phyloP scores from a whole-genome alignment of 2,113 vertebrate species.

The Trogon melanurus region DNA sequence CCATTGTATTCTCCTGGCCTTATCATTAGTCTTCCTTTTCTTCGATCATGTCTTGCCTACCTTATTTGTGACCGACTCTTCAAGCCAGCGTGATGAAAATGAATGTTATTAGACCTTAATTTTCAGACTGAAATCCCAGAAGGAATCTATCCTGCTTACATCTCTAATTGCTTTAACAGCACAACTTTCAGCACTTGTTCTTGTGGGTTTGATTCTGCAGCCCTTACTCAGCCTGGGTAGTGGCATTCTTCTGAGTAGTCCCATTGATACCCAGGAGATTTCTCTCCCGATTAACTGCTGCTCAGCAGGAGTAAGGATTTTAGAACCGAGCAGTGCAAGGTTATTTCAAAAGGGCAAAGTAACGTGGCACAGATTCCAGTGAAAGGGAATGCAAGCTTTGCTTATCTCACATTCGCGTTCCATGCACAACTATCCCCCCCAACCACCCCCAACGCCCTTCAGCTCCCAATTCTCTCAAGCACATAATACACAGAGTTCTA shows the following conservation, averaged over 20 bases:
- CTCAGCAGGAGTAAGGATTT: background rate
- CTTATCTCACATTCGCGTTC: background rate
- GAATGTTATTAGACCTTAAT: conserved; percentile 1
- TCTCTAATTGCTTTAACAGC: conserved; percentile 32
- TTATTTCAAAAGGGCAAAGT: background rate
- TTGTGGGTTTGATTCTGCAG: background rate
- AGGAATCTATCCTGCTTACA: background rate
- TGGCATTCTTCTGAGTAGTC: background rate
- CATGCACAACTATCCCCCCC: background rate
- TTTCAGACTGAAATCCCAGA: background rate
- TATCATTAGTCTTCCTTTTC: background rate
- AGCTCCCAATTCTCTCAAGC: background rate
- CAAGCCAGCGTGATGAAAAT: conserved; percentile 17
- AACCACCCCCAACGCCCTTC: accelerated
- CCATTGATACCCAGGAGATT: background rate
- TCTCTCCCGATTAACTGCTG: background rate
- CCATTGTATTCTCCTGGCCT: background rate
- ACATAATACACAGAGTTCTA: background rate
- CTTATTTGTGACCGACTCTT: background rate
- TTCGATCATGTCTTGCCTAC: accelerated
- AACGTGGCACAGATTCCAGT: background rate
- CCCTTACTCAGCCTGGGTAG: background rate
- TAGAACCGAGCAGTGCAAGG: background rate
- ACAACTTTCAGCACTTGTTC: background rate
- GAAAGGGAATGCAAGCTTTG: background rate